phyloP scores from a whole-genome alignment of 2,797 vertebrate genomes.

The Meda fulgida region DNA sequence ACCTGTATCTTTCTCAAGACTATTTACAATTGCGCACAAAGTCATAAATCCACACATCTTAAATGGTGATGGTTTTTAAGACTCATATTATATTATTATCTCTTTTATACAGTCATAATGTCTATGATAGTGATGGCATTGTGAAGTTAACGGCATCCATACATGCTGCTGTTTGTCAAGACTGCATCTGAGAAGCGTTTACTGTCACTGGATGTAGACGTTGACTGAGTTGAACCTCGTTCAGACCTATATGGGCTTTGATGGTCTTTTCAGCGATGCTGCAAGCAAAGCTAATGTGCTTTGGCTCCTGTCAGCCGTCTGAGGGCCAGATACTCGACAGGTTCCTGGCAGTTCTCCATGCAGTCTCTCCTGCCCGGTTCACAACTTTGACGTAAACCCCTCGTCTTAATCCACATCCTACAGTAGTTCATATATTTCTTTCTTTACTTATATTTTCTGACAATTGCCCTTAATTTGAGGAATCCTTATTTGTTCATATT shows the following conservation, averaged over 20 bases:
- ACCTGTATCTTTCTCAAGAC: neutral
- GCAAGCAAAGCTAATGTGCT: conserved; percentile 5
- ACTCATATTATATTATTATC: neutral
- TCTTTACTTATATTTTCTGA: neutral
- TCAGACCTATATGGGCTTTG: neutral
- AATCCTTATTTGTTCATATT: neutral
- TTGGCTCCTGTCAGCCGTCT: conserved; percentile 4
- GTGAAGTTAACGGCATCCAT: neutral
- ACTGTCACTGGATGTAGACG: neutral
- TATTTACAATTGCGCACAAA: neutral
- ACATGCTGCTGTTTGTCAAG: neutral
- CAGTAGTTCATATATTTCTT: neutral
- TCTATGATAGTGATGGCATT: neutral
- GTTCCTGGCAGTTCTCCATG: conserved; percentile 15
- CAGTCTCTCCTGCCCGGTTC: neutral
- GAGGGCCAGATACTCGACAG: neutral
- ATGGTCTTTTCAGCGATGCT: conserved; percentile 9
- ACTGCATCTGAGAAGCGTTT: neutral
- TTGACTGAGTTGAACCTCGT: neutral
- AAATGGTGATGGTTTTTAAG: neutral
- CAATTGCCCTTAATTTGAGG: neutral
- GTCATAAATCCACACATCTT: neutral
- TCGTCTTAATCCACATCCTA: neutral
- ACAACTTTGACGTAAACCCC: conserved; percentile 18
- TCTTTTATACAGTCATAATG: neutral